Evolutionary conservation across 2,113 vertebrate genomes (phyloP), one percentile per base, ranked within the genome.

Genomic region (Thalassoma bifasciatum): DNA sequence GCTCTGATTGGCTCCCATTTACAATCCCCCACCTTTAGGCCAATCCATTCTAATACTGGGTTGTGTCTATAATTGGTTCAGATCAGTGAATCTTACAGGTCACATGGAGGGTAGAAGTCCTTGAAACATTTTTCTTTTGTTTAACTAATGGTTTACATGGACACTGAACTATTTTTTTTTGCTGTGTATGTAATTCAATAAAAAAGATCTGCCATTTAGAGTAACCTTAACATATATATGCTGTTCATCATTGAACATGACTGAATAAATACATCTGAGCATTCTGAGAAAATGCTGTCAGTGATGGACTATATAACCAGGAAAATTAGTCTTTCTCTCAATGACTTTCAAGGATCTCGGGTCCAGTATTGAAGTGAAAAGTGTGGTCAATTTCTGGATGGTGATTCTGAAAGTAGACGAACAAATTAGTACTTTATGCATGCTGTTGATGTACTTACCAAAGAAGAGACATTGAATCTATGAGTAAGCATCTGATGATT

Each of bases 1-100:
- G 65, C 64, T 49, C 70, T 82, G 82, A 84, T 82, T 88, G 78
- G 62, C 66, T 69, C 66, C 62, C 23, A 36, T 85, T 81, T 73
- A 70, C 83, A 72, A 79, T 76, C 70, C 62, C 69, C 61, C 54
- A 81, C 64, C 66, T 82, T 70, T 75, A 61, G 64, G 54, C 56
- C 60, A 67, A 74, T 62, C 62, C 60, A 68, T 72, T 63, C 46
- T 64, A 47, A 49, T 72, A 66, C 60, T 66, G 44, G 60, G 57
- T 77, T 63, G 21, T 82, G 81, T 77, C 36, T 63, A 17, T 66
- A 73, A 71, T 77, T 77, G 62, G 53, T 66, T 80, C 30, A 74
- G 60, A 79, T 84, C 52, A 37, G 37, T 77, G 64, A 30, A 44
- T 81, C 19, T 66, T 44, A 68, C 44, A 54, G 78, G 68, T 76